Evolutionary conservation across 2,797 vertebrate genomes (phyloP), one percentile per base, ranked within the genome.

Genomic region (Melanotaenia maccullochi): DNA sequence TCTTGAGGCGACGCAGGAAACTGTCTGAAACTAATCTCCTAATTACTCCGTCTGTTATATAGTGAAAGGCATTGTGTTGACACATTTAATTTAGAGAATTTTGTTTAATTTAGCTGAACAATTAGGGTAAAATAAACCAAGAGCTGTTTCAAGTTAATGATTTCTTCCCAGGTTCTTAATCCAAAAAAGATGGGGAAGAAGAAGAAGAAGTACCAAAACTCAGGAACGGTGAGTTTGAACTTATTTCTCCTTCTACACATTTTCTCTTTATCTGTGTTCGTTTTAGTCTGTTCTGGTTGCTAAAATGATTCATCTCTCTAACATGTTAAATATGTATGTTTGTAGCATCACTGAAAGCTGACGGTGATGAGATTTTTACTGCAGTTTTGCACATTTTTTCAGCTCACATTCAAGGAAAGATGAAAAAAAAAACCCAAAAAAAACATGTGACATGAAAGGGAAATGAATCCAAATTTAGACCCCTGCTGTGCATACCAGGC

Each of bases 141-240:
- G 14, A 32, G 35, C 20, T 49, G n/a, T 56, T 59, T 65, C 2
- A 71, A 8, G 13, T 22, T 55, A 1, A 1, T 67, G 40, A 68
- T 86, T 67, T 59, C 49, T 79, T n/a, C 42, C 56, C 81, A 95
- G 95, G 95, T 95, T 55, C 77, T 95, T 51, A 95, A 95, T 86
- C 92, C 93, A 65, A 95, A 95, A 90, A 95, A 95, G 83, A 95
- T 94, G 81, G 92, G 86, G 20, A 95, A 94, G 75, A 95, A 95
- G 88, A 95, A 95, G 89, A 95, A 95, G 73, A 95, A 94, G 84
- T 95, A 95, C 81, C 91, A 84, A 16, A 95, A 95, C 91, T 95
- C 95, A 65, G 95, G 95, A 90, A 94, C 94, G 72, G 95, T 95
- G 76, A 93, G 94, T 64, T 24, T 30, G 22, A 20, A 25, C 12